Percentiles rank a stretch among this genome's conserved stretches.
Evolutionary conservation across 2,113 vertebrate species (phyloP).

Genomic region (Oxyura jamaicensis): DNA sequence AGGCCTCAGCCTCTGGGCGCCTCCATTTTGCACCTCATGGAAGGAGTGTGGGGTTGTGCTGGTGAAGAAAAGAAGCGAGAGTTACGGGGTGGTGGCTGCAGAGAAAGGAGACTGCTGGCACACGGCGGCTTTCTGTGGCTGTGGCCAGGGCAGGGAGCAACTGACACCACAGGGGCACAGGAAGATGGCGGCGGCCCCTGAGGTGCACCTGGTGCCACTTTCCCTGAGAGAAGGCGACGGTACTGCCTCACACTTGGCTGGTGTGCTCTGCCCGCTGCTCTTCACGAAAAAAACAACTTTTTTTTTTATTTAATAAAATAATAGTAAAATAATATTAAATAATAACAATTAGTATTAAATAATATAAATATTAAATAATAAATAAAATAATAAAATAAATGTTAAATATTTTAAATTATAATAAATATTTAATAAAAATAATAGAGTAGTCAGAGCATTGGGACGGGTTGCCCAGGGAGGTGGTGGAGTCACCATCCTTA

Average conservation of each 20-base stretch:
- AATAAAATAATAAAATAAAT: no score
- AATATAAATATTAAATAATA: no score
- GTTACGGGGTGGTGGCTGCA: fast-evolving
- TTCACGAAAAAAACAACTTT: no score
- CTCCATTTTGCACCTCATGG: fast-evolving
- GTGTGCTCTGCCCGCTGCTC: fast-evolving
- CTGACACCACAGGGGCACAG: fast-evolving
- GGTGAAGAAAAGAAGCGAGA: neutral
- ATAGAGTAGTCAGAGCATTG: no score
- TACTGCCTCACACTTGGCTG: neutral
- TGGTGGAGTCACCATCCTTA: no score
- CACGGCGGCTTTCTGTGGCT: neutral
- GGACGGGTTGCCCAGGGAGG: no score
- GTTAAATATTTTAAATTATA: no score
- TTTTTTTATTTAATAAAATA: no score
- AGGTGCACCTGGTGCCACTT: fast-evolving
- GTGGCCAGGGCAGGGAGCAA: fast-evolving
- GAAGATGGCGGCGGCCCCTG: neutral
- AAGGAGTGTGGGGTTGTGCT: fast-evolving
- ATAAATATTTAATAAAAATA: no score
- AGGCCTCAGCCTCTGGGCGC: neutral
- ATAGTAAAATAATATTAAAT: no score
- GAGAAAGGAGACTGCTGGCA: fast-evolving
- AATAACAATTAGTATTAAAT: no score
- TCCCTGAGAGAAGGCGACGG: fast-evolving